These are phyloP conservation scores for Ctenodactylus gundi DNA, from an alignment of 2,113 vertebrate species.

Conservation along the genomic window DNA sequence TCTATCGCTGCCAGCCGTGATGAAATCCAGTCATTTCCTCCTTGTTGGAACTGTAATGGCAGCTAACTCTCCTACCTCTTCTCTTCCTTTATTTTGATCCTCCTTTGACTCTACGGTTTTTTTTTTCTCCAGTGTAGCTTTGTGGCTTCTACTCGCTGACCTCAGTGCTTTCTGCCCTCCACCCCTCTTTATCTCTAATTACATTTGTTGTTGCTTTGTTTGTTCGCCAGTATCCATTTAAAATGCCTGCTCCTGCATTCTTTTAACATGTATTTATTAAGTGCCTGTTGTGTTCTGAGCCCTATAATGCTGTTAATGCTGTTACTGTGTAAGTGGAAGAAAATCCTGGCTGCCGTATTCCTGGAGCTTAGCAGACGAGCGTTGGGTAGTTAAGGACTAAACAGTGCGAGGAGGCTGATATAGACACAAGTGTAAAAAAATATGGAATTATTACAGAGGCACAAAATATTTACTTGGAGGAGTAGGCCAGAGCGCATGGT, in stretches of 20 bases:
- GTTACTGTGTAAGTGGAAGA: neutral
- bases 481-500: neutral
- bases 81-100: neutral
- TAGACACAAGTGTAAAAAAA: neutral
- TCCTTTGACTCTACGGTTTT: neutral
- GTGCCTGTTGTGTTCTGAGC: neutral
- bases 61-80: neutral
- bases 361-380: neutral
- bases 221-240: neutral
- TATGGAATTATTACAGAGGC: neutral
- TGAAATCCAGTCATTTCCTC: neutral
- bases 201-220: neutral
- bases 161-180: neutral
- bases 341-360: neutral
- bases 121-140: neutral
- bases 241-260: neutral
- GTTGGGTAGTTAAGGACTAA: neutral
- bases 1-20: neutral
- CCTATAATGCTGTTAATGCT: neutral
- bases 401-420: neutral
- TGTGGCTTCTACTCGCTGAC: neutral
- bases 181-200: neutral
- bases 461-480: neutral
- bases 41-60: neutral
- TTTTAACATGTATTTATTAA: conserved; percentile 39